Conservation (phyloP, 2,888 invertebrate genomes). For the Sminthurinus aureus region DNA sequence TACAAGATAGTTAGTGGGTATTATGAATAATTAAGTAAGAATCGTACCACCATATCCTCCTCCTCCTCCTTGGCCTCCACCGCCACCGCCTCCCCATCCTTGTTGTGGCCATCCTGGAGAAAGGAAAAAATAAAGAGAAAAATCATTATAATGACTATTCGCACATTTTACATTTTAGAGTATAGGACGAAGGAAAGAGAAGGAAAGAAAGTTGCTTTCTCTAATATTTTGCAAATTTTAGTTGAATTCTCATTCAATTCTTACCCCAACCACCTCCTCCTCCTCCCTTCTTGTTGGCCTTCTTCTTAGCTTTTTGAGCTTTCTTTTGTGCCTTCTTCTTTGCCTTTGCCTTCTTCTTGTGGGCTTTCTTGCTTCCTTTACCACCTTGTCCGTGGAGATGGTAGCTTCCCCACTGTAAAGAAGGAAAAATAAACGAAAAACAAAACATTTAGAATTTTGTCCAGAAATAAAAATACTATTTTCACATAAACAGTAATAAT, state of each 20-base stretch:
- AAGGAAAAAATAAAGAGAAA: no score
- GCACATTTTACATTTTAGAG: no score
- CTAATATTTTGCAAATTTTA: not conserved
- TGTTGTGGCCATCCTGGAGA: not conserved
- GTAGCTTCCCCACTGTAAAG: constrained; percentile 57
- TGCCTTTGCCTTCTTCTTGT: constrained; percentile 57
- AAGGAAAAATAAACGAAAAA: not conserved
- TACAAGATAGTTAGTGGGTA: no score
- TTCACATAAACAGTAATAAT: not conserved
- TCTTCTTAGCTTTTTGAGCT: constrained; percentile 55
- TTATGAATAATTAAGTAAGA: no score
- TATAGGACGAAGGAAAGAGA: not conserved
- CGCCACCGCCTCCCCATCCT: constrained; percentile 41
- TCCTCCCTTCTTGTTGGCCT: constrained; percentile 50
- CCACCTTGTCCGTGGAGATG: constrained; percentile 51
- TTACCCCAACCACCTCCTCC: constrained; percentile 29
- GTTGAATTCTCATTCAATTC: not conserved
- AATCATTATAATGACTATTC: no score
- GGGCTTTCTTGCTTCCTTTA: constrained; percentile 45
- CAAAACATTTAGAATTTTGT: not conserved
- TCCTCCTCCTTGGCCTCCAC: constrained; percentile 47
- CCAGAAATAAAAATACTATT: not conserved
- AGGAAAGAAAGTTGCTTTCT: not conserved
- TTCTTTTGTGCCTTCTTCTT: constrained; percentile 57
- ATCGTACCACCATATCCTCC: constrained; percentile 42